Percentiles rank a stretch among this genome's conserved stretches.
Evolutionary conservation across 1,140 invertebrate genomes (phyloP).

Genomic region (Steinernema feltiae): DNA sequence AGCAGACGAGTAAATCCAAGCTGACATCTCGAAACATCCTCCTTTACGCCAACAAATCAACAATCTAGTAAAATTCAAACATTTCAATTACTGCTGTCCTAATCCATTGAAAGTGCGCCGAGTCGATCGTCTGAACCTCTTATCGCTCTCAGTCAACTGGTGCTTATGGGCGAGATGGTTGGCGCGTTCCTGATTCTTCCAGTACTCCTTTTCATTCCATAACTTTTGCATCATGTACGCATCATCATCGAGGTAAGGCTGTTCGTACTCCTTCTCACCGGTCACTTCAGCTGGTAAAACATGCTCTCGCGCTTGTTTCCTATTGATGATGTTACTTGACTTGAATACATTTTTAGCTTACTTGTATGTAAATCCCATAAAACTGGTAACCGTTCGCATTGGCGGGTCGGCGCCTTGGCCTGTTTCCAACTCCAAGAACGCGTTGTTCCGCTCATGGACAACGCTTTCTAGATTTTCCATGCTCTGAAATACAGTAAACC

Average conservation of each 20-base stretch:
- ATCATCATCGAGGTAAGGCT: constrained; percentile 52
- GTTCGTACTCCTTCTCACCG: constrained; percentile 51
- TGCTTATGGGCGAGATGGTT: background rate
- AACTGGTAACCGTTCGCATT: constrained; percentile 48
- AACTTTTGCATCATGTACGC: constrained; percentile 56
- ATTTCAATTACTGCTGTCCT: background rate
- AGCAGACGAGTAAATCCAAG: no score
- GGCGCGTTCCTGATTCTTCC: constrained; percentile 25
- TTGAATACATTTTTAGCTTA: constrained; percentile 30
- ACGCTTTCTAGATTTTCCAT: constrained; percentile 90
- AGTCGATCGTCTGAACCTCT: background rate
- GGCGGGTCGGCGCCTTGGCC: constrained; percentile 68
- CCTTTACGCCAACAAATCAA: no score
- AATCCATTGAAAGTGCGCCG: background rate
- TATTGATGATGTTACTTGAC: constrained; percentile 25
- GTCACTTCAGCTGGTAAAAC: constrained; percentile 38
- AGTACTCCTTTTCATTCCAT: constrained; percentile 52
- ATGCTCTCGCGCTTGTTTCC: constrained; percentile 48
- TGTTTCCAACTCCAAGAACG: constrained; percentile 82
- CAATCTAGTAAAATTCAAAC: no score
- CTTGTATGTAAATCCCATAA: constrained; percentile 57
- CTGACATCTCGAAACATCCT: no score
- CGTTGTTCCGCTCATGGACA: constrained; percentile 81
- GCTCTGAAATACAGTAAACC: constrained; percentile 63
- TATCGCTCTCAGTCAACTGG: background rate